phyloP scores from a whole-genome alignment of 2,113 vertebrate species.

The Cryptotis parvus region DNA sequence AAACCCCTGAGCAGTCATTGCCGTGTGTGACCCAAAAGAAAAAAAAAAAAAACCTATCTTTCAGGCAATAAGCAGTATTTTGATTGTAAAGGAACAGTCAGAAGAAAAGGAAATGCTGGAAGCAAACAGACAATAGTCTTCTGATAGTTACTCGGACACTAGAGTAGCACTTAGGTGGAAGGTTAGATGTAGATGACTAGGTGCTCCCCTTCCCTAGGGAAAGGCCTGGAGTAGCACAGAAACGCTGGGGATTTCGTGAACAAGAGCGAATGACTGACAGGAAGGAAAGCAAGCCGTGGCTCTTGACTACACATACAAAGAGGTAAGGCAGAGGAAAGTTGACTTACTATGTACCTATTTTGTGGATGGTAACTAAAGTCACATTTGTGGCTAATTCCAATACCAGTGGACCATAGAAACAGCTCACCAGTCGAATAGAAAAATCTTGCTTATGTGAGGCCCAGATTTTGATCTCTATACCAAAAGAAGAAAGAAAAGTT shows the following conservation, averaged over 20 bases:
- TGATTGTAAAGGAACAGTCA: background rate
- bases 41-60: too few relatives aligned
- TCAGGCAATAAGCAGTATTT: background rate
- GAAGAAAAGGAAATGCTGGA: background rate
- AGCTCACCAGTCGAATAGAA: too few relatives aligned
- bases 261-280: too few relatives aligned
- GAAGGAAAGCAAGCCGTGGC: background rate
- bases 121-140: too few relatives aligned
- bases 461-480: too few relatives aligned
- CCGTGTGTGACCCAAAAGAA: too few relatives aligned
- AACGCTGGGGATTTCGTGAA: background rate
- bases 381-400: conserved; percentile 1
- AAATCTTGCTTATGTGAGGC: too few relatives aligned
- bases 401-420: background rate
- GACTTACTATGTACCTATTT: background rate
- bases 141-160: background rate
- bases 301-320: background rate
- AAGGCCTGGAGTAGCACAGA: background rate
- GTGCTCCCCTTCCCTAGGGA: background rate
- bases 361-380: background rate
- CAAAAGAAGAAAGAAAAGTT: too few relatives aligned
- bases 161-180: background rate
- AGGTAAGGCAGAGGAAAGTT: background rate
- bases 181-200: background rate
- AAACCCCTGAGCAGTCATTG: too few relatives aligned